These are phyloP conservation scores for Crotophaga sulcirostris DNA, from an alignment of 2,113 vertebrate species.

Conservation along the genomic window DNA sequence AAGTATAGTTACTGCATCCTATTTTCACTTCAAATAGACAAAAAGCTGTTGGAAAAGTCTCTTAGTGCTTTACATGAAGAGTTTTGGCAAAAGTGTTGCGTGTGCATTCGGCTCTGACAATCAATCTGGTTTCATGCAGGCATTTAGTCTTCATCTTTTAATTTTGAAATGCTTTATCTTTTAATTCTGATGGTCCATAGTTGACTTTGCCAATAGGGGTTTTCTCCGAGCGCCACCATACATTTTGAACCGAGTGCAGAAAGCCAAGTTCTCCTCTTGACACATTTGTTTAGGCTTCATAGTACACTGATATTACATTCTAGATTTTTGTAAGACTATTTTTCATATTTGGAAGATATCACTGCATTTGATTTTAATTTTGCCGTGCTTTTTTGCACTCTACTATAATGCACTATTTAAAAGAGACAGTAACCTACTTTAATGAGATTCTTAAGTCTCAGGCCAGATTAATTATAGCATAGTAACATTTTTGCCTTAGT, in stretches of 20 bases:
- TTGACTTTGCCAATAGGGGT: neutral
- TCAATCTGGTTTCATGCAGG: neutral
- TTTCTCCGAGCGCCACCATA: neutral
- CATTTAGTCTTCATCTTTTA: neutral
- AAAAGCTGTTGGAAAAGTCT: neutral
- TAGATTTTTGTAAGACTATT: neutral
- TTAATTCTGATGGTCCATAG: neutral
- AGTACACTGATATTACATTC: neutral
- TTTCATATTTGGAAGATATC: neutral
- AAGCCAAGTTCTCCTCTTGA: neutral
- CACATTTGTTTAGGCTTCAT: neutral
- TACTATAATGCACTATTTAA: neutral
- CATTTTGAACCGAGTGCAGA: neutral
- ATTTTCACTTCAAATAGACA: neutral
- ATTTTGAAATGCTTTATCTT: neutral
- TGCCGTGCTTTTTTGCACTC: neutral
- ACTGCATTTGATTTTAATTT: conserved; percentile 22
- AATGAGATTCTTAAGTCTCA: neutral
- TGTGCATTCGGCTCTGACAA: neutral
- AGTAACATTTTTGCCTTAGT: neutral
- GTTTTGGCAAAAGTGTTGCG: neutral
- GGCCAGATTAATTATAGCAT: conserved; percentile 9
- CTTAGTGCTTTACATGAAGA: neutral
- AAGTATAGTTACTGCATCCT: neutral
- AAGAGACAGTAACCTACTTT: neutral